Conservation (phyloP, 2,888 invertebrate genomes). For the Perithous albicinctus region DNA sequence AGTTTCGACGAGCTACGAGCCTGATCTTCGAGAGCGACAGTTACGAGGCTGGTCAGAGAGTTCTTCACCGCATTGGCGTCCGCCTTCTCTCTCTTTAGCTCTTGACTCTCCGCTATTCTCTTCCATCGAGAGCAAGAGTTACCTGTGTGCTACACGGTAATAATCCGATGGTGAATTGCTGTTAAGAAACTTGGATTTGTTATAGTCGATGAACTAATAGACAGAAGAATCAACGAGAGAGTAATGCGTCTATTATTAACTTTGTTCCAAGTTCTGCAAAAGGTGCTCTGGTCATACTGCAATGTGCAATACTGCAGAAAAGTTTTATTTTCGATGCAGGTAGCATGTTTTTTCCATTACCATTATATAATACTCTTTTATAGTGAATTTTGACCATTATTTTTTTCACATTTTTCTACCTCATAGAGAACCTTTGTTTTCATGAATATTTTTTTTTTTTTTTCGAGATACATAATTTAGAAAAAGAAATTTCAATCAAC, state of each 20-base stretch:
- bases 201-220: background rate
- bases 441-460: too few relatives aligned
- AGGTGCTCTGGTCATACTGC: background rate
- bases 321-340: background rate
- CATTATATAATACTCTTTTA: too few relatives aligned
- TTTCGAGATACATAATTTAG: too few relatives aligned
- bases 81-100: background rate
- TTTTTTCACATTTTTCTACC: too few relatives aligned
- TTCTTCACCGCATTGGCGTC: constrained; percentile 25
- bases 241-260: background rate
- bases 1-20: constrained; percentile 67
- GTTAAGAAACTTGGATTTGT: constrained; percentile 18
- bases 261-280: background rate
- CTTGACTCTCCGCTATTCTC: background rate
- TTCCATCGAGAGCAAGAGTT: constrained; percentile 13
- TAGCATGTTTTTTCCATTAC: too few relatives aligned
- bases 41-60: constrained; percentile 48
- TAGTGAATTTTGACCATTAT: too few relatives aligned
- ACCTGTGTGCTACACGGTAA: constrained; percentile 7
- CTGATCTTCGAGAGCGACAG: constrained; percentile 57
- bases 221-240: background rate
- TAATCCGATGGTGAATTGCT: constrained; percentile 27
- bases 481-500: too few relatives aligned
- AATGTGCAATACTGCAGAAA: background rate
- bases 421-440: too few relatives aligned